Conservation (phyloP, 1,140 invertebrate species). For the Pararge aegeria region DNA sequence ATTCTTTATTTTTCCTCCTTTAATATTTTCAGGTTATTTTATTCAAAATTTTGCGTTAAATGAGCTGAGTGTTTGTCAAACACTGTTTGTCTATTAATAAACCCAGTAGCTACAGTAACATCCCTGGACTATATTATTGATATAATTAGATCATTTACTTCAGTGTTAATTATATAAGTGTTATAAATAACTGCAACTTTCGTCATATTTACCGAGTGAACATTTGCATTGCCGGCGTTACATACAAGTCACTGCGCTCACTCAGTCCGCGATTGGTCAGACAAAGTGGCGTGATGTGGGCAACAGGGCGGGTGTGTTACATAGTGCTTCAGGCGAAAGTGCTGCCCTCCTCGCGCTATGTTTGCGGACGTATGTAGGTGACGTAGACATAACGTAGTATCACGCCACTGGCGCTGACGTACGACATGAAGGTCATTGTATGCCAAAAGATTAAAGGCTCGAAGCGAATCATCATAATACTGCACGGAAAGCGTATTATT, state of each 20-base stretch:
- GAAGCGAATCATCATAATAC: neutral
- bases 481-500: constrained; percentile 1
- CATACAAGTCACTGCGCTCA: constrained; percentile 21
- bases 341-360: constrained; percentile 46
- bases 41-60: too few species aligned
- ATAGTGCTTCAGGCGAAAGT: constrained; percentile 32
- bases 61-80: too few species aligned
- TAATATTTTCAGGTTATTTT: too few species aligned
- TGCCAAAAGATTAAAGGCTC: constrained; percentile 5
- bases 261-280: constrained; percentile 43
- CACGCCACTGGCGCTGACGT: constrained; percentile 31
- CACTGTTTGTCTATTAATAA: too few species aligned
- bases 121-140: neutral
- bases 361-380: constrained; percentile 13
- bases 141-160: constrained; percentile 9
- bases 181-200: constrained; percentile 29
- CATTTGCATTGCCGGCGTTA: constrained; percentile 19
- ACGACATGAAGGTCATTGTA: constrained; percentile 25
- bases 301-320: constrained; percentile 20
- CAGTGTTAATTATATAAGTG: constrained; percentile 19
- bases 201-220: constrained; percentile 18
- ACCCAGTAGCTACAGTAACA: neutral
- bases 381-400: constrained; percentile 29
- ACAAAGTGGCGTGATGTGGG: constrained; percentile 50
- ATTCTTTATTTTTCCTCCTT: too few species aligned